Percentiles rank a stretch among this genome's conserved stretches.
Evolutionary conservation across 2,113 vertebrate species (phyloP).

Genomic region (Bagarius yarrelli): DNA sequence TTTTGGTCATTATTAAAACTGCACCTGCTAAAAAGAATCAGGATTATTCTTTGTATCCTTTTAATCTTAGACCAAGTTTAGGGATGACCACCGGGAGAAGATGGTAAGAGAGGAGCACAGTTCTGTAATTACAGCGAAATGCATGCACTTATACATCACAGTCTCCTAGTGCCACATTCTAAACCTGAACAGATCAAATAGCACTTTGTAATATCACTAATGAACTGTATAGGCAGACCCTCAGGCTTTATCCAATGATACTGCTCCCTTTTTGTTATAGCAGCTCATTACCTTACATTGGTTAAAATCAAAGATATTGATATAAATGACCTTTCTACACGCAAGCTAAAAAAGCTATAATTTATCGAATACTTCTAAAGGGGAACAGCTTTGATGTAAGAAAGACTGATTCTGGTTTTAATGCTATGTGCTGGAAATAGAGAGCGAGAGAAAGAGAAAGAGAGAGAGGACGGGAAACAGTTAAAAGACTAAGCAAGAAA

Average conservation of each 20-base stretch:
- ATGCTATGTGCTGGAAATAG: conserved; percentile 37
- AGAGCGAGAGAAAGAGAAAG: conserved; percentile 4
- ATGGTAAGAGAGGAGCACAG: not conserved
- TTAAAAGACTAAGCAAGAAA: conserved; percentile 17
- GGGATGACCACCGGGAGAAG: conserved; percentile 32
- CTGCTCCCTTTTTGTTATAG: conserved; percentile 42
- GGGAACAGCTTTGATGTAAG: conserved; percentile 49
- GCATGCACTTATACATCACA: conserved; percentile 44
- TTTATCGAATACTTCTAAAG: conserved; percentile 51
- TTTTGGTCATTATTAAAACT: conserved; percentile 56
- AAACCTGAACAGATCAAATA: conserved; percentile 54
- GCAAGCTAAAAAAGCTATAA: conserved; percentile 43
- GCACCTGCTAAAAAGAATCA: not conserved
- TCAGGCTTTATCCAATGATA: conserved; percentile 56
- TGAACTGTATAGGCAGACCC: conserved; percentile 54
- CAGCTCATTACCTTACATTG: conserved; percentile 61
- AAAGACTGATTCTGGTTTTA: conserved; percentile 42
- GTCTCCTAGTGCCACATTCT: conserved; percentile 31
- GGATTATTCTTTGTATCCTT: conserved; percentile 5
- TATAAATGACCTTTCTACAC: conserved; percentile 52
- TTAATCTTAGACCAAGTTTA: conserved; percentile 26
- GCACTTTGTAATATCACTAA: conserved; percentile 46
- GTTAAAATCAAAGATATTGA: conserved; percentile 69
- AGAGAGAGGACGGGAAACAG: not conserved
- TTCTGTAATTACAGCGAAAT: conserved; percentile 45